phyloP scores from a whole-genome alignment of 1,140 invertebrate species.

The Papilio xuthus region DNA sequence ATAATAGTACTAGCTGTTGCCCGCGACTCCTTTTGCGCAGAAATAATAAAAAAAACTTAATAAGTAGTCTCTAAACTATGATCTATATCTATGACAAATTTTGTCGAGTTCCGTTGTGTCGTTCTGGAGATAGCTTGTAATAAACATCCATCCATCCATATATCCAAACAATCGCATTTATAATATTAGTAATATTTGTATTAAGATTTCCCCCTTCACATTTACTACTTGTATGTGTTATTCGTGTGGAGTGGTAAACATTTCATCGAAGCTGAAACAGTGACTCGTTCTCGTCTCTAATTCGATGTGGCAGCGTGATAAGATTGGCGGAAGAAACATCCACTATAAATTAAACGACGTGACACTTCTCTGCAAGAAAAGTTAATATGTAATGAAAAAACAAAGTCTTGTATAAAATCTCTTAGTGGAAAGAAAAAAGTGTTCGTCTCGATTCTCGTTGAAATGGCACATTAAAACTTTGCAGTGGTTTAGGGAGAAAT shows the following conservation, averaged over 20 bases:
- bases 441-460: slow-evolving; percentile 21
- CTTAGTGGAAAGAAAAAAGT: not conserved
- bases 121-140: too few species aligned
- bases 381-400: slow-evolving; percentile 23
- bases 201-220: not conserved
- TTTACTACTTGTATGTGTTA: not conserved
- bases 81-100: too few species aligned
- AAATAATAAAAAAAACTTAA: too few species aligned
- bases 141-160: too few species aligned
- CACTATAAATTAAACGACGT: slow-evolving; percentile 3
- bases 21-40: too few species aligned
- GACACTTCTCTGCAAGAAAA: not conserved
- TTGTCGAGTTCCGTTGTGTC: too few species aligned
- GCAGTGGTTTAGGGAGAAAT: slow-evolving; percentile 22
- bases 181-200: too few species aligned
- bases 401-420: slow-evolving; percentile 12
- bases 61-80: too few species aligned
- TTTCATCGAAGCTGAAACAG: not conserved
- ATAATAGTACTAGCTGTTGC: too few species aligned
- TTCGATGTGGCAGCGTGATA: slow-evolving; percentile 11
- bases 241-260: slow-evolving; percentile 2
- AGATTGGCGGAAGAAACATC: slow-evolving; percentile 24
- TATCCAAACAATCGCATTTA: too few species aligned
- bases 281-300: slow-evolving; percentile 12
- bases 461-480: slow-evolving; percentile 49